These are phyloP conservation scores for Nesoenas mayeri DNA, from an alignment of 2,113 vertebrate species.

Conservation along the genomic window DNA sequence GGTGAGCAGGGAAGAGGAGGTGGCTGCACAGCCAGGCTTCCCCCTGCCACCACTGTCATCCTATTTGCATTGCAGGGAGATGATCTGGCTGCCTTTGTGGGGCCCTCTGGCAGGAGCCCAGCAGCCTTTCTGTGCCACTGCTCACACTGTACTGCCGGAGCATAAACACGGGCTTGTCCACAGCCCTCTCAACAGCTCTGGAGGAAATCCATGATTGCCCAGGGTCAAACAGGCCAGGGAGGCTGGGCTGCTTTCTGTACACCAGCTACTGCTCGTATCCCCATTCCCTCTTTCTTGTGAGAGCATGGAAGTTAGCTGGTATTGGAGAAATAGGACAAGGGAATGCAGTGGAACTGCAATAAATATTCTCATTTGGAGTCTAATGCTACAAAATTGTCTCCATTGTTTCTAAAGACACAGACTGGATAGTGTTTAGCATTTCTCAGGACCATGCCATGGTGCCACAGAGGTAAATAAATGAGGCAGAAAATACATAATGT, in stretches of 20 bases:
- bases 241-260: not conserved
- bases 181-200: not conserved
- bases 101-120: constrained; percentile 49
- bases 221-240: not conserved
- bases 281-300: not conserved
- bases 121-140: constrained; percentile 63
- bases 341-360: not conserved
- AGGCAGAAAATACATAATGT: not conserved
- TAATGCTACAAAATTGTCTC: not conserved
- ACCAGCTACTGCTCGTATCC: not conserved
- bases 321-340: not conserved
- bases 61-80: not conserved
- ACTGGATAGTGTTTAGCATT: not conserved
- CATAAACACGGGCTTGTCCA: constrained; percentile 57
- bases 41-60: not conserved
- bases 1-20: not conserved
- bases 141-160: constrained; percentile 61
- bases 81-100: constrained; percentile 53
- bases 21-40: not conserved
- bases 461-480: not conserved
- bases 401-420: not conserved
- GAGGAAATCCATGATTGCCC: constrained; percentile 16
- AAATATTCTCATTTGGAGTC: not conserved
- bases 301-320: not conserved
- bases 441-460: not conserved